These are phyloP conservation scores for Pycnonotus jocosus DNA, from an alignment of 2,113 vertebrate species.

Conservation along the genomic window DNA sequence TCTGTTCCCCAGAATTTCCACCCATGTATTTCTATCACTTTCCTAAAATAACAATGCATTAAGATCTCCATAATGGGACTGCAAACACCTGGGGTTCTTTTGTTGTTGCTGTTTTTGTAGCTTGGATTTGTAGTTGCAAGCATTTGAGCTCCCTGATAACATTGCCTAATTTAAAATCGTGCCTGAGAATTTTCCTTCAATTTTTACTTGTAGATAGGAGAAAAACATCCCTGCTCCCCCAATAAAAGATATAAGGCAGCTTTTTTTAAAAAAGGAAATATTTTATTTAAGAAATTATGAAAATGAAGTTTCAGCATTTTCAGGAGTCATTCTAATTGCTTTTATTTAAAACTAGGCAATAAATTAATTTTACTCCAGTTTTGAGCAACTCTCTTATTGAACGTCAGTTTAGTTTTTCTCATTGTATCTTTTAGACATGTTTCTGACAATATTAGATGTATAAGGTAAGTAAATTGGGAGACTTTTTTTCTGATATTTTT, in stretches of 20 bases:
- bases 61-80: neutral
- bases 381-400: neutral
- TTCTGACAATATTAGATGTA: neutral
- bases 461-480: neutral
- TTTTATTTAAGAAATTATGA: neutral
- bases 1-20: neutral
- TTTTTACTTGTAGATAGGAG: neutral
- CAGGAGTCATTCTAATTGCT: neutral
- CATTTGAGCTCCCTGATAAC: neutral
- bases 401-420: neutral
- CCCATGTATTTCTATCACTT: neutral
- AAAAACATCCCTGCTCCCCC: neutral
- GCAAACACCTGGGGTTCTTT: rapidly evolving
- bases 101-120: neutral
- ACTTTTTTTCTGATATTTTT: neutral
- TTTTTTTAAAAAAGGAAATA: neutral
- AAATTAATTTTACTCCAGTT: neutral
- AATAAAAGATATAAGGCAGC: neutral
- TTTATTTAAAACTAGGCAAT: neutral
- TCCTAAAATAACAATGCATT: neutral
- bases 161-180: neutral
- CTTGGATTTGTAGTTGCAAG: neutral
- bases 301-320: neutral
- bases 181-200: neutral
- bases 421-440: neutral